Evolutionary conservation across 2,797 vertebrate species (phyloP).

Genomic region (Acanthurus lineatus): DNA sequence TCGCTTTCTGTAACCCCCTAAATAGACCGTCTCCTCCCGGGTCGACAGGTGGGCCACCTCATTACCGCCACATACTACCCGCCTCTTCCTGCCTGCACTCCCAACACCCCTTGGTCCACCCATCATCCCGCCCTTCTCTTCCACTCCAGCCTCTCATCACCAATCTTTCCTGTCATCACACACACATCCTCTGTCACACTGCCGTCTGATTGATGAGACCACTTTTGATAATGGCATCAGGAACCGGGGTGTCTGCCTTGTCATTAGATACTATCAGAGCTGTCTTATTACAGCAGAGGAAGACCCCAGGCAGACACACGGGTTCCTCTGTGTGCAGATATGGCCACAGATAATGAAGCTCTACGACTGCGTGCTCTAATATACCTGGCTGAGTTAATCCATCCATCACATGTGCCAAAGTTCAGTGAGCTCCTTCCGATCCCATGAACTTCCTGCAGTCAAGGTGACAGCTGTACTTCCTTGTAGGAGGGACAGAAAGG

Average conservation of each 20-base stretch:
- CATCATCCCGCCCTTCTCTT: conserved; percentile 57
- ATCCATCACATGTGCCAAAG: conserved; percentile 72
- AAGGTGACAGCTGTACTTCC: conserved; percentile 44
- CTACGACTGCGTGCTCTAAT: conserved; percentile 59
- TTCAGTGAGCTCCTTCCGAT: conserved; percentile 56
- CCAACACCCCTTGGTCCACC: conserved; percentile 50
- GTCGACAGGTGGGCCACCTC: conserved; percentile 61
- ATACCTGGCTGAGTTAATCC: conserved; percentile 67
- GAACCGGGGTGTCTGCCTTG: conserved; percentile 82
- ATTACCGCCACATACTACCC: conserved; percentile 40
- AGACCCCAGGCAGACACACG: conserved; percentile 69
- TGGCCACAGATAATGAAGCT: conserved; percentile 71
- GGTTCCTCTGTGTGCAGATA: conserved; percentile 61
- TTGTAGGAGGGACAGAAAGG: background rate
- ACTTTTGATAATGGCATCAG: conserved; percentile 86
- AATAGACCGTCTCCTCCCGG: conserved; percentile 36
- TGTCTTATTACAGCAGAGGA: conserved; percentile 79
- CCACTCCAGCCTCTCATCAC: conserved; percentile 81
- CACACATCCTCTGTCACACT: conserved; percentile 72
- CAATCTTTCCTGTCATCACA: conserved; percentile 80
- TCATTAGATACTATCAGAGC: conserved; percentile 83
- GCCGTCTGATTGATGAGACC: conserved; percentile 81
- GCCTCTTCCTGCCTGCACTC: conserved; percentile 70
- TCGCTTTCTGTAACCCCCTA: conserved; percentile 40
- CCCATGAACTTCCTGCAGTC: conserved; percentile 59